phyloP scores from a whole-genome alignment of 2,888 invertebrate species.

The Calameuta idolon region DNA sequence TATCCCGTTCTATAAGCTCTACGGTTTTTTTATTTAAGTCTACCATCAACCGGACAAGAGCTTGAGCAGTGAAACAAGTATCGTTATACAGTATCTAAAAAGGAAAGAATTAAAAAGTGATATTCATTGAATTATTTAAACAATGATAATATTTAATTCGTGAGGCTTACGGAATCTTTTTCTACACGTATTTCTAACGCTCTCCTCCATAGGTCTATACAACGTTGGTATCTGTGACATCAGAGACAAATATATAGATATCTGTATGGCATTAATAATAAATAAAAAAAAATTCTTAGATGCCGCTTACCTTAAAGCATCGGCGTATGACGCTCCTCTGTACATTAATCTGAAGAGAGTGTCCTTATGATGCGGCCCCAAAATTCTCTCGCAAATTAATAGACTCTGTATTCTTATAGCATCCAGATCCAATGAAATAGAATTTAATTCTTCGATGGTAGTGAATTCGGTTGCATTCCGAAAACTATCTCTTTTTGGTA shows the following conservation, averaged over 20 bases:
- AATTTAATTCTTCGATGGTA: conserved; percentile 77
- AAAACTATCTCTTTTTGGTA: conserved; percentile 74
- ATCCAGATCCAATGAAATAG: conserved; percentile 83
- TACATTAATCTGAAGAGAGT: conserved; percentile 84
- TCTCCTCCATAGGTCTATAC: conserved; percentile 89
- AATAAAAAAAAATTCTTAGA: background rate
- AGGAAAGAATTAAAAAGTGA: conserved; percentile 12
- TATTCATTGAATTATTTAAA: conserved; percentile 2
- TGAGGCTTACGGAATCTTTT: conserved; percentile 76
- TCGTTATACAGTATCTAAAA: conserved; percentile 74
- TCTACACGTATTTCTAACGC: conserved; percentile 83
- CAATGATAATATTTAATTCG: background rate
- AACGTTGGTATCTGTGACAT: conserved; percentile 76
- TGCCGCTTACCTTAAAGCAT: conserved; percentile 70
- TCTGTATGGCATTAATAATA: background rate
- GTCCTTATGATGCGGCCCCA: conserved; percentile 89
- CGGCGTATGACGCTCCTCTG: conserved; percentile 80
- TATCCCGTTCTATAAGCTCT: conserved; percentile 68
- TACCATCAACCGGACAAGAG: conserved; percentile 85
- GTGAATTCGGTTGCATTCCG: conserved; percentile 81
- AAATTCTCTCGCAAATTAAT: conserved; percentile 87
- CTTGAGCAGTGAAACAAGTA: conserved; percentile 88
- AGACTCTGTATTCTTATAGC: conserved; percentile 88
- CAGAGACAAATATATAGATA: background rate
- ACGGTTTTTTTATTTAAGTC: conserved; percentile 75